Conservation (phyloP, 2,888 invertebrate genomes). For the Nasonovia ribisnigri region DNA sequence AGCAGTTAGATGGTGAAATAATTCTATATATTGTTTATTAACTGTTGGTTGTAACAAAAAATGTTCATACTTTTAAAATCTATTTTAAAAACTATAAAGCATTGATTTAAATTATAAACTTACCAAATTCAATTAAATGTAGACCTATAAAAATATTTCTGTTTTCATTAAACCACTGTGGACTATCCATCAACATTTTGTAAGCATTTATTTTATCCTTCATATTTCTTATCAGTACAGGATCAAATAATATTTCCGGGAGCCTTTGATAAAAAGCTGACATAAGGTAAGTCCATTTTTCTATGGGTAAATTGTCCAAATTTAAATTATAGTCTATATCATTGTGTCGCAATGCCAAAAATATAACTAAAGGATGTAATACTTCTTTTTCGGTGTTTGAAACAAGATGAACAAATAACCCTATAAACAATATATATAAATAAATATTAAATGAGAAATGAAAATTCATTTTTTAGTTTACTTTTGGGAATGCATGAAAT, state of each 20-base stretch:
- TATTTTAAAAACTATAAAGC: neutral
- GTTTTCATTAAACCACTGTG: slow-evolving; percentile 56
- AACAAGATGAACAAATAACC: neutral
- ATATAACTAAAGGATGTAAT: slow-evolving; percentile 53
- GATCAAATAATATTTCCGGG: slow-evolving; percentile 25
- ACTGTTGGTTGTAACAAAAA: neutral
- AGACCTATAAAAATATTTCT: slow-evolving; percentile 40
- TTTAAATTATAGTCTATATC: slow-evolving; percentile 28
- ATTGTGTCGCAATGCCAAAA: slow-evolving; percentile 37
- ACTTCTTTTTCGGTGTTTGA: neutral
- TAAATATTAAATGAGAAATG: neutral
- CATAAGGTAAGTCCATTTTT: slow-evolving; percentile 52
- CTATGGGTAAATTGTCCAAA: slow-evolving; percentile 34
- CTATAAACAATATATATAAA: slow-evolving; percentile 28
- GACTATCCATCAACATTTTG: slow-evolving; percentile 30
- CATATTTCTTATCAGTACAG: neutral
- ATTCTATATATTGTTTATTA: neutral
- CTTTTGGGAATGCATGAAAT: slow-evolving; percentile 32
- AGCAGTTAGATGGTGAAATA: slow-evolving; percentile 55
- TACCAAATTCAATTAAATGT: slow-evolving; percentile 53
- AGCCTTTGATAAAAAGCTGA: slow-evolving; percentile 46
- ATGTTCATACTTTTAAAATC: neutral
- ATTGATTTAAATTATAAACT: neutral
- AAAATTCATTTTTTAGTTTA: slow-evolving; percentile 27
- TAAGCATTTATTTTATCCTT: slow-evolving; percentile 54